Evolutionary conservation across 92 coral and sea anemone genomes (phyloP), one percentile per base, ranked within the genome.

Genomic region (Zoanthus sociatus): DNA sequence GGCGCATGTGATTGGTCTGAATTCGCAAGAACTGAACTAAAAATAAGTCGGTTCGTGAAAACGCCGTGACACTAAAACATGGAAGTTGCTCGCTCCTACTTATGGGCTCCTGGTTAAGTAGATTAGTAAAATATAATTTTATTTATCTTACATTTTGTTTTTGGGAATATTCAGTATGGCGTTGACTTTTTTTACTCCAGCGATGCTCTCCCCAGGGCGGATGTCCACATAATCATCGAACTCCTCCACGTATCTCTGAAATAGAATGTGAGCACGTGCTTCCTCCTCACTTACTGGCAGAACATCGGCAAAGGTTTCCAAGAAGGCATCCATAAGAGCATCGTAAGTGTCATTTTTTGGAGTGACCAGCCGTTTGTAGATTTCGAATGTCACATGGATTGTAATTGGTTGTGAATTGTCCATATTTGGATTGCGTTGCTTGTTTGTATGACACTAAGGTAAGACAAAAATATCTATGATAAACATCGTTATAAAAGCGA

Each of bases 251-350:
- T 76, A 76, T 53, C 37, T 21, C 20, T 51, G 81, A 26, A 76
- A 53, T 17, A 47, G 20, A 53, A 76, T 63, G 64, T 6, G 21
- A 1, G 11, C 16, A 26, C 81, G 66, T 53, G 66, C 66, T 51
- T 51, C n/a, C 3, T 20, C 45, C 26, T 46, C 11, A 14, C 79
- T 76, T 14, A 76, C 66, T 2, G 9, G 64, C 44, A 50, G 18
- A 31, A 76, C 66, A 30, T 76, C 81, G 21, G 51, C 17, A 21
- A 76, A 76, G 66, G 81, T 76, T 21, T 3, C 15, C 4, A 76
- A 20, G 16, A 76, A 76, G 12, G 44, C 81, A 4, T 76, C 81
- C 66, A 51, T 1, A 15, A 76, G 81, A 6, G 81, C 63, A 20
- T 76, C 81, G 10, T 76, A 51, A 4, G 81, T 76, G 66, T 76